A percentile compares a stretch with the other conserved stretches of the same genome.
These are phyloP conservation scores for Bellardia bayeri DNA, from an alignment of 2,888 invertebrate genomes.

Conservation along the genomic window DNA sequence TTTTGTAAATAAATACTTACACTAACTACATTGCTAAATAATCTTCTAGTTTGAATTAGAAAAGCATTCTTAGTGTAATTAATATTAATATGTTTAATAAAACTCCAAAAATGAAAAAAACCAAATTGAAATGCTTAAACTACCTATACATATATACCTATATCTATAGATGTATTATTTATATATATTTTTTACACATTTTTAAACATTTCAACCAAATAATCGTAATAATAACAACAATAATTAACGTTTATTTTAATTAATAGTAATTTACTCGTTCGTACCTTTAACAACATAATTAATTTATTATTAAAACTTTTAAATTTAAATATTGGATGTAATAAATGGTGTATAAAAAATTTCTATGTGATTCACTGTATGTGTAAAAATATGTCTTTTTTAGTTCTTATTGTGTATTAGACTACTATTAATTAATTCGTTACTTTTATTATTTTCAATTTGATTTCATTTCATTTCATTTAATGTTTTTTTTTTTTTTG, in stretches of 20 bases:
- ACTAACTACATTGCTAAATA: constrained; percentile 1
- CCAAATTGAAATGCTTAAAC: constrained; percentile 46
- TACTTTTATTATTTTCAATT: constrained; percentile 33
- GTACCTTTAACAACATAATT: constrained; percentile 20
- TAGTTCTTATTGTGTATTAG: constrained; percentile 52
- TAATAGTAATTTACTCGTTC: constrained; percentile 28
- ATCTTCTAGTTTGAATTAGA: constrained; percentile 12
- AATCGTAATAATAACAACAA: constrained; percentile 40
- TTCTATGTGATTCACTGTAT: constrained; percentile 84
- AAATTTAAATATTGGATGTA: constrained; percentile 81
- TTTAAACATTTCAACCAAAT: constrained; percentile 22
- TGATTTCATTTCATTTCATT: not conserved
- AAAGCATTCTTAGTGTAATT: constrained; percentile 37
- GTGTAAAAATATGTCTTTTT: constrained; percentile 75
- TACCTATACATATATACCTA: constrained; percentile 28
- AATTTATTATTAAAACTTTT: constrained; percentile 63
- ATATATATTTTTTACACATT: constrained; percentile 37
- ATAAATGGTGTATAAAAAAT: constrained; percentile 81
- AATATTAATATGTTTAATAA: not conserved
- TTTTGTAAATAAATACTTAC: constrained; percentile 40
- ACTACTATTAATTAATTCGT: constrained; percentile 28
- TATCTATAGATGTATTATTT: constrained; percentile 44
- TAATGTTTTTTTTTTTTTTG: not conserved
- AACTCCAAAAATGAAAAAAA: not conserved
- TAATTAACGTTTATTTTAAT: constrained; percentile 21